phyloP scores from a whole-genome alignment of 2,113 vertebrate genomes.

The Proteles cristata region DNA sequence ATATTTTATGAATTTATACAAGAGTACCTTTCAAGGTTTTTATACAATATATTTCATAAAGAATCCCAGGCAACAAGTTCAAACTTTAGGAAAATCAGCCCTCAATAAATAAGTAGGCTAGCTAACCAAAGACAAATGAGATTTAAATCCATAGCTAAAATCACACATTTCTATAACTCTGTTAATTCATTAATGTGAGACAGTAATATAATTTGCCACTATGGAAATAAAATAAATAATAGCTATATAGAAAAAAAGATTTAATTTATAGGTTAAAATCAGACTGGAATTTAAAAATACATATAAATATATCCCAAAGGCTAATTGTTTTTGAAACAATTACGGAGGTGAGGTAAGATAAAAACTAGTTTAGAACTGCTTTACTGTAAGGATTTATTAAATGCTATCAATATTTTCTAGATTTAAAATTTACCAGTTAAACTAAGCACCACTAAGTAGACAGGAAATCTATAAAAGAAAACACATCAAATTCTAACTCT shows the following conservation, averaged over 20 bases:
- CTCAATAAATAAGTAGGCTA: constrained; percentile 49
- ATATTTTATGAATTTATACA: constrained; percentile 13
- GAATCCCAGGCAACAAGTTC: constrained; percentile 28
- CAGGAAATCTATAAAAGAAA: background rate
- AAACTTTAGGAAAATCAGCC: background rate
- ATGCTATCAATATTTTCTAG: constrained; percentile 35
- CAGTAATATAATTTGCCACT: background rate
- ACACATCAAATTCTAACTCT: constrained; percentile 24
- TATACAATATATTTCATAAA: constrained; percentile 15
- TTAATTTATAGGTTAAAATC: background rate
- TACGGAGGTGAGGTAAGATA: background rate
- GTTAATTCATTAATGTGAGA: background rate
- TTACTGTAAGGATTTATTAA: background rate
- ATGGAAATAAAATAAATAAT: background rate
- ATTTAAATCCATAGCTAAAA: background rate
- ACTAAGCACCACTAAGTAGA: background rate
- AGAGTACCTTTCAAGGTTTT: constrained; percentile 44
- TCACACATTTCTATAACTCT: background rate
- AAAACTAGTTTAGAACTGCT: background rate
- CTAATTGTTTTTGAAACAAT: constrained; percentile 33
- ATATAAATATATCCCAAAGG: background rate
- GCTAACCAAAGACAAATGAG: background rate
- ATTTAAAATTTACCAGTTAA: constrained; percentile 41
- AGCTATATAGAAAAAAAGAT: background rate
- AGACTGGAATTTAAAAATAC: background rate